phyloP scores from a whole-genome alignment of 1,140 invertebrate species.

The Ladona fulva region DNA sequence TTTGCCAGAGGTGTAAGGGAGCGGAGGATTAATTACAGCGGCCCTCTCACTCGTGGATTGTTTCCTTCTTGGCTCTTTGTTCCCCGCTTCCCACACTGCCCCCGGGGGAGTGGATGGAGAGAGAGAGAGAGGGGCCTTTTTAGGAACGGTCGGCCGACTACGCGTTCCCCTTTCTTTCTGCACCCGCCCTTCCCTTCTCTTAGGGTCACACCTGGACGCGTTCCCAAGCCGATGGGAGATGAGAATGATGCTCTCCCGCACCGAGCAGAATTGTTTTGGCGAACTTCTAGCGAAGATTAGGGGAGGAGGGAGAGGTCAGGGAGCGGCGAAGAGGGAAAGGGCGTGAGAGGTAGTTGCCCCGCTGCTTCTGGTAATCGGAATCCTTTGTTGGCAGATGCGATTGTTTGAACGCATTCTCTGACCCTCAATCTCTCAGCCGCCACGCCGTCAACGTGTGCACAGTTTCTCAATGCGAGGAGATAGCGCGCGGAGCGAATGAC shows the following conservation, averaged over 20 bases:
- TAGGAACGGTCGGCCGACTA: background rate
- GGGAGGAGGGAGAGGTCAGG: too few relatives aligned
- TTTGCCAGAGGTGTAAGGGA: background rate
- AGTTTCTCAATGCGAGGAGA: too few relatives aligned
- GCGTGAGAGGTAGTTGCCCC: too few relatives aligned
- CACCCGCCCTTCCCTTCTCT: background rate
- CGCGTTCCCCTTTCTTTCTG: background rate
- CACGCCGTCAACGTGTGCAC: too few relatives aligned
- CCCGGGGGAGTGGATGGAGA: background rate
- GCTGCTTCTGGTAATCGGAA: too few relatives aligned
- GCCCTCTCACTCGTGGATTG: background rate
- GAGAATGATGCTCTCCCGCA: background rate
- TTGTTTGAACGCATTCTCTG: too few relatives aligned
- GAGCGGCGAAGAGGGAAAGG: too few relatives aligned
- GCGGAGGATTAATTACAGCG: background rate
- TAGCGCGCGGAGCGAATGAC: too few relatives aligned
- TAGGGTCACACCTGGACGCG: conserved; percentile 1
- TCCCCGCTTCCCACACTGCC: background rate
- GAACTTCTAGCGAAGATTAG: background rate
- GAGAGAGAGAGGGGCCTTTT: background rate
- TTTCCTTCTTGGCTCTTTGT: conserved; percentile 9
- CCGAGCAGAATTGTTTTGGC: background rate
- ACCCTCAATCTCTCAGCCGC: too few relatives aligned
- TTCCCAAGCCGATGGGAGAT: conserved; percentile 2
- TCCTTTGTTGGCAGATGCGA: too few relatives aligned